These are phyloP conservation scores for Cirrhinus molitorella DNA, from an alignment of 2,797 vertebrate genomes.

Conservation along the genomic window DNA sequence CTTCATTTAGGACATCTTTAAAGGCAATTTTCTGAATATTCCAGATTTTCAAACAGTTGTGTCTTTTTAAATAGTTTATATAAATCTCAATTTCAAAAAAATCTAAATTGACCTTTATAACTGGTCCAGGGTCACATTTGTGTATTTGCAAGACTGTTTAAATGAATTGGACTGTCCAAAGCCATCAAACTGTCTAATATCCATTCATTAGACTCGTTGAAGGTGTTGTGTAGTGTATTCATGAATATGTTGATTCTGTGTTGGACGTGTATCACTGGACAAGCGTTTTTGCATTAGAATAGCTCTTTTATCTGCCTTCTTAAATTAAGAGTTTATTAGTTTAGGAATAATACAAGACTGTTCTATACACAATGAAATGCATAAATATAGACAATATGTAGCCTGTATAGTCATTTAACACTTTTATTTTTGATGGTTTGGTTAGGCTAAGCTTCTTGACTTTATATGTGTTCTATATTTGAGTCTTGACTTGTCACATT, in stretches of 20 bases:
- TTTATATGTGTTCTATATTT: neutral
- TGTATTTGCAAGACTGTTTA: constrained; percentile 18
- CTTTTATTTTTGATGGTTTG: too few species aligned
- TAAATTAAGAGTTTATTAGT: neutral
- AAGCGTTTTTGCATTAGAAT: neutral
- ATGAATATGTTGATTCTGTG: constrained; percentile 49
- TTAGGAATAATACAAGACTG: neutral
- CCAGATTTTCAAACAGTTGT: too few species aligned
- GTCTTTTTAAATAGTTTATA: too few species aligned
- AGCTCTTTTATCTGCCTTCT: neutral
- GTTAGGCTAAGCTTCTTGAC: neutral
- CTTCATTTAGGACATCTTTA: too few species aligned
- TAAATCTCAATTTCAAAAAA: too few species aligned
- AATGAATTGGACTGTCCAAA: constrained; percentile 22
- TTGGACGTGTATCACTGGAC: neutral
- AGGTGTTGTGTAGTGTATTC: constrained; percentile 50
- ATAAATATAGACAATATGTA: neutral
- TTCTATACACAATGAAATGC: neutral
- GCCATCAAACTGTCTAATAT: constrained; percentile 42
- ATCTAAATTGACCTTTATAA: too few species aligned
- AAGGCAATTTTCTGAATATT: too few species aligned
- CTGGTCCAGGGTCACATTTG: neutral
- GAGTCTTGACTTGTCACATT: neutral
- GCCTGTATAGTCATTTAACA: neutral
- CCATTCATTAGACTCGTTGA: constrained; percentile 36